Conservation (phyloP, 2,113 vertebrate genomes). For the Alosa alosa region DNA sequence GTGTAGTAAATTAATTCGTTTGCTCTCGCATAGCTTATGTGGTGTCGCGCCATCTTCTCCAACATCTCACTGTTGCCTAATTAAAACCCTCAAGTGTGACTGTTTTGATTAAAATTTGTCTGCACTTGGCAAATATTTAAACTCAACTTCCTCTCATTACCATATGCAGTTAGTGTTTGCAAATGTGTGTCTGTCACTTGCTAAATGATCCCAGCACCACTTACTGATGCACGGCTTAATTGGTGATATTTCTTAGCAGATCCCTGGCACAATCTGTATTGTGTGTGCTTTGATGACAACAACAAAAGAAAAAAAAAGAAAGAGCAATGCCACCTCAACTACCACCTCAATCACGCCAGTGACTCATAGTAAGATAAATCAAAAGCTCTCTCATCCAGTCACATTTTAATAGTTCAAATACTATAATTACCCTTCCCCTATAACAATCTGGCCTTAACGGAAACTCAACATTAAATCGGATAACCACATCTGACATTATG, state of each 20-base stretch:
- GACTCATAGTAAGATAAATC: background rate
- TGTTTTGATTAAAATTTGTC: slow-evolving; percentile 9
- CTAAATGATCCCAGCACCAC: background rate
- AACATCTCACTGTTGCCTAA: background rate
- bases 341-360: background rate
- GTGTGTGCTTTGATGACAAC: slow-evolving; percentile 22
- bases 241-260: slow-evolving; percentile 23
- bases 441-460: background rate
- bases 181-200: slow-evolving; percentile 18
- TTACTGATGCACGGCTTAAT: slow-evolving; percentile 24
- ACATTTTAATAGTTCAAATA: background rate
- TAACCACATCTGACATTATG: background rate
- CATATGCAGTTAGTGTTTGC: slow-evolving; percentile 11
- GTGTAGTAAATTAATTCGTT: background rate
- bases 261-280: slow-evolving; percentile 15
- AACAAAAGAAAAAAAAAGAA: background rate
- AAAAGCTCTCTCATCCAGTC: background rate
- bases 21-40: background rate
- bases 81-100: slow-evolving; percentile 17
- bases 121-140: slow-evolving; percentile 15
- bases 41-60: background rate
- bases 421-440: background rate
- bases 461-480: background rate
- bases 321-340: background rate
- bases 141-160: background rate